A percentile compares a stretch with the other conserved stretches of the same genome.
These are phyloP conservation scores for Petrocephalus sullivani DNA, from an alignment of 2,797 vertebrate genomes.

Conservation along the genomic window DNA sequence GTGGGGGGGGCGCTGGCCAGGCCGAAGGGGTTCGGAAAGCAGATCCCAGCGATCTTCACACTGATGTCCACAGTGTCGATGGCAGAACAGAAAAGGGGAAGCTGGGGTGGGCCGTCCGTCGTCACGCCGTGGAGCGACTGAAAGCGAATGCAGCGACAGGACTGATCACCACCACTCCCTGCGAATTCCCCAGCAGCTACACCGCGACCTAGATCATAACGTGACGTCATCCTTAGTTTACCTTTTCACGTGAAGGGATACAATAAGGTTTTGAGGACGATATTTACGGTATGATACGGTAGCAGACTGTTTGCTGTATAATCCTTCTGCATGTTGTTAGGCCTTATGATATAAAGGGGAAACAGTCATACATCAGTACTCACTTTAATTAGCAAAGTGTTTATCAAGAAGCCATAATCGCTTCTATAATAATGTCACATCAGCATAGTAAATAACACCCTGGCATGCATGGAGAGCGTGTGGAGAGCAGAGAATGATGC, in stretches of 20 bases:
- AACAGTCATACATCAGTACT: constrained; percentile 51
- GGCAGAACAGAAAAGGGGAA: constrained; percentile 57
- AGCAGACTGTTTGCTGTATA: constrained; percentile 23
- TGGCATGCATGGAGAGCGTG: constrained; percentile 47
- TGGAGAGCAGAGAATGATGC: constrained; percentile 38
- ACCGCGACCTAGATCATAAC: background rate
- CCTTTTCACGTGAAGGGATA: background rate
- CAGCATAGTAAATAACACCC: constrained; percentile 63
- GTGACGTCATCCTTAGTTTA: background rate
- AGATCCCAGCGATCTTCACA: constrained; percentile 75
- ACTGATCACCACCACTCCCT: background rate
- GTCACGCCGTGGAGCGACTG: constrained; percentile 67
- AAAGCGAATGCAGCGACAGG: background rate
- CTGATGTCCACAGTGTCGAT: constrained; percentile 72
- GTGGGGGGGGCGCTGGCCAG: constrained; percentile 86
- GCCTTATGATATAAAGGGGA: constrained; percentile 33
- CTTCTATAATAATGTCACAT: constrained; percentile 68
- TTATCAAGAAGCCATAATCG: constrained; percentile 63
- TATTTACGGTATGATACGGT: background rate
- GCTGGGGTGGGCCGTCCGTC: constrained; percentile 59
- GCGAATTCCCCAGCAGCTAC: background rate
- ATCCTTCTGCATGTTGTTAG: constrained; percentile 31
- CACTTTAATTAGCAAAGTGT: constrained; percentile 64
- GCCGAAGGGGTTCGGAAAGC: constrained; percentile 75
- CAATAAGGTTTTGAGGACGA: background rate